A percentile compares a stretch with the other conserved stretches of the same genome.
Conservation (phyloP, 2,888 invertebrate genomes). For the Eupeodes latifasciatus region DNA sequence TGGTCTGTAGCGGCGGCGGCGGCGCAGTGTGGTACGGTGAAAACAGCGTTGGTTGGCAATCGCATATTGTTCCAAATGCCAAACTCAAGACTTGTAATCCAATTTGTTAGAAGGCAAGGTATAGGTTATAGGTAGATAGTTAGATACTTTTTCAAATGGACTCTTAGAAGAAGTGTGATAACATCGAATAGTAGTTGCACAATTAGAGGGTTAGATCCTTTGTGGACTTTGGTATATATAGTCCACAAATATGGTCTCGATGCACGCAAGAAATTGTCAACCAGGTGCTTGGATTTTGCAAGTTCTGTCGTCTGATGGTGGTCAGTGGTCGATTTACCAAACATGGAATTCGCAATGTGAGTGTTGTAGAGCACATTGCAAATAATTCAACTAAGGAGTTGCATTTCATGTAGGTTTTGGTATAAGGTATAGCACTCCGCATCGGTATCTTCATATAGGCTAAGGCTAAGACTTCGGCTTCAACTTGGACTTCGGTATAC, state of each 20-base stretch:
- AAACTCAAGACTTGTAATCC: slow-evolving; percentile 44
- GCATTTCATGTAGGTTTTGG: not conserved
- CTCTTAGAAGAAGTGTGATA: slow-evolving; percentile 63
- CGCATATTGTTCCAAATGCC: slow-evolving; percentile 12
- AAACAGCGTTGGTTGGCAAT: not conserved
- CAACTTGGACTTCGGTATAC: too few relatives aligned
- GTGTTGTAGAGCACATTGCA: slow-evolving; percentile 36
- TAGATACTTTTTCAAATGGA: slow-evolving; percentile 2
- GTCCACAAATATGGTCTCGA: slow-evolving; percentile 51
- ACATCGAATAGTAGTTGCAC: slow-evolving; percentile 68
- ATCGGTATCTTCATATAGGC: too few relatives aligned
- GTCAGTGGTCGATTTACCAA: slow-evolving; percentile 54
- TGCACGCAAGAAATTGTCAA: slow-evolving; percentile 60
- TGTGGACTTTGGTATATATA: slow-evolving; percentile 28
- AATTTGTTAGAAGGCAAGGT: slow-evolving; percentile 51
- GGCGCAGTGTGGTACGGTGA: too few relatives aligned
- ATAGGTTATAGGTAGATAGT: not conserved
- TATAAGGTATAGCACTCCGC: too few relatives aligned
- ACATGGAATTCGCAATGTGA: slow-evolving; percentile 59
- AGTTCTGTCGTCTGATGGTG: slow-evolving; percentile 26
- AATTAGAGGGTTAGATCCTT: slow-evolving; percentile 70
- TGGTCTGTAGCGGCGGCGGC: too few relatives aligned
- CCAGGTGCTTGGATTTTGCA: slow-evolving; percentile 66
- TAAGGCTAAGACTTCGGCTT: too few relatives aligned
- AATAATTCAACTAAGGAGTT: slow-evolving; percentile 10